Evolutionary conservation across 2,797 vertebrate species (phyloP).

Genomic region (Xerus rutilus): DNA sequence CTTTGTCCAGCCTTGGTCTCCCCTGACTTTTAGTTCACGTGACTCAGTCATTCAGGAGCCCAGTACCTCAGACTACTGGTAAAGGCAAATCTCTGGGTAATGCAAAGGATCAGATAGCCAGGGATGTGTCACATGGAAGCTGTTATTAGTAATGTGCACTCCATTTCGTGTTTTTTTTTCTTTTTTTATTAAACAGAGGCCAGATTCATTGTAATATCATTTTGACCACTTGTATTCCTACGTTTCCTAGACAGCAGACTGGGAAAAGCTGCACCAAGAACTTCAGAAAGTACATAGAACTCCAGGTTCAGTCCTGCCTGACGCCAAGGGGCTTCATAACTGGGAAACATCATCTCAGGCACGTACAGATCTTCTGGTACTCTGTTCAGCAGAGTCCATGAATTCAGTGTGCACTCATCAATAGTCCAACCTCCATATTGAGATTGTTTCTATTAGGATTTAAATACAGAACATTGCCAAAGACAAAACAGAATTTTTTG

Average conservation of each 20-base stretch:
- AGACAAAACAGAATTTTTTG: background rate
- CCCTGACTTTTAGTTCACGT: background rate
- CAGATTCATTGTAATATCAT: background rate
- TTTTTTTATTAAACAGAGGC: background rate
- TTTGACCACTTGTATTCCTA: background rate
- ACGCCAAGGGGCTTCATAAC: background rate
- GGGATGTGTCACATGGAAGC: background rate
- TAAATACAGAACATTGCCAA: background rate
- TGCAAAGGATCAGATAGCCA: background rate
- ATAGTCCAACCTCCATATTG: background rate
- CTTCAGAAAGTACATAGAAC: background rate
- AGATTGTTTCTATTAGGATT: background rate
- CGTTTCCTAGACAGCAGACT: background rate
- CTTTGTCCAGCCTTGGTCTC: background rate
- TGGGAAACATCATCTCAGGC: background rate
- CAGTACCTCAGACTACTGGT: background rate
- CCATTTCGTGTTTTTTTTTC: background rate
- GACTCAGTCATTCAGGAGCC: background rate
- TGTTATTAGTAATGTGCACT: background rate
- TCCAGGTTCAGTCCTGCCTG: background rate
- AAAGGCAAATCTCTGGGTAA: background rate
- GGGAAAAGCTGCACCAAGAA: background rate
- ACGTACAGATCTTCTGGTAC: background rate
- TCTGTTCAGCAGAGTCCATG: background rate
- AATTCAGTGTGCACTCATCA: fast-evolving